Evolutionary conservation across 2,113 vertebrate genomes (phyloP), one percentile per base, ranked within the genome.

Genomic region (Crotalus helleri): DNA sequence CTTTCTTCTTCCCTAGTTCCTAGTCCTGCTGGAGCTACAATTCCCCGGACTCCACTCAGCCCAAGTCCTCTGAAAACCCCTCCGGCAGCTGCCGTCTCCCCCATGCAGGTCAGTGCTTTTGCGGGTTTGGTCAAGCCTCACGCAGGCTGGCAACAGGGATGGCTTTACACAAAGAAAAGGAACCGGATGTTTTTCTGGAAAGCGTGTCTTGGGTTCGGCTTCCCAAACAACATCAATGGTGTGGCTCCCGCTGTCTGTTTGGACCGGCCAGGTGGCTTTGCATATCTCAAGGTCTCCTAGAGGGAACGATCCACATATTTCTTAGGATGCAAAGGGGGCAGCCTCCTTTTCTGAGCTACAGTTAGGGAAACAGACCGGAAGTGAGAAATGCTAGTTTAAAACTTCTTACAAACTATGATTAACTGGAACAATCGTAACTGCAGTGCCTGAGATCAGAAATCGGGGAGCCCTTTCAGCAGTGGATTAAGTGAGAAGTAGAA

Each of bases 61-160:
- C 99, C 99, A 46, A 99, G 99, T 92, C 99, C 99, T 85, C 98
- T 99, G 98, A 99, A 99, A 95, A 99, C 99, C 0, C 99, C 99
- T 3, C 99, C 99, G 0, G 99, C 99, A 23, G 99, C 99, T 33
- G 99, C 99, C 21, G 99, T 99, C 1, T 99, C 99, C 26, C 99
- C 99, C 12, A 99, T 99, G 97, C 99, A 99, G 98, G 99, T 99
- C 93, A n/a, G 95, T 95, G 74, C 17, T 19, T 29, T 49, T 12
- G 17, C 3, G 29, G 2, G 26, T 57, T 86, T 46, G 39, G 58
- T 81, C 12, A 7, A 49, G 26, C 44, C 23, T 49, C 4, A 90
- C 15, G 6, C 33, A 44, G 54, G 8, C 19, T 57, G 44, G 24
- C 26, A 17, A 1, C 69, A 53, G 44, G 2, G 17, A 12, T 24